Conservation (phyloP, 2,797 vertebrate species). For the Dallia pectoralis region DNA sequence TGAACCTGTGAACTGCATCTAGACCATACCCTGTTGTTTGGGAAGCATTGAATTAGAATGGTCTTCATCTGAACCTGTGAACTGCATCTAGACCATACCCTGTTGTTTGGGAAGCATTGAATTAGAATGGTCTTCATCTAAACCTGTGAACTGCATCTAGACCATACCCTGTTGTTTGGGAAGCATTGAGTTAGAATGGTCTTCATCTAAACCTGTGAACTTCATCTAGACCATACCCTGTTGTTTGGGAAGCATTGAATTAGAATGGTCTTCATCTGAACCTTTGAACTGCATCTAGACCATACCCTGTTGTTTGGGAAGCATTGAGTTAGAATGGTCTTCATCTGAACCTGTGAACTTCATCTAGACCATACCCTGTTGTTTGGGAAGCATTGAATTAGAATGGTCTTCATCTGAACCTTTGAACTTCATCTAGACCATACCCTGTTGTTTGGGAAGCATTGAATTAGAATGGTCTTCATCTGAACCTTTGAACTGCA, state of each 20-base stretch:
- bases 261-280: too few species aligned
- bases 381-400: neutral
- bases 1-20: too few species aligned
- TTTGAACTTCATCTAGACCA: too few species aligned
- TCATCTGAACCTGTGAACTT: neutral
- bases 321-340: neutral
- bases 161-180: neutral
- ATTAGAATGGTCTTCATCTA: too few species aligned
- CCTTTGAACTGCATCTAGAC: too few species aligned
- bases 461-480: neutral
- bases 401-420: too few species aligned
- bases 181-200: neutral
- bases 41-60: neutral
- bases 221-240: neutral
- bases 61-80: neutral
- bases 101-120: neutral
- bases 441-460: neutral
- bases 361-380: neutral
- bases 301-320: neutral
- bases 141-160: too few species aligned
- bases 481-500: neutral
- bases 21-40: neutral
- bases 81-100: neutral
- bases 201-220: neutral
- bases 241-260: neutral